phyloP scores from a whole-genome alignment of 2,797 vertebrate species.

The Setipinna tenuifilis region DNA sequence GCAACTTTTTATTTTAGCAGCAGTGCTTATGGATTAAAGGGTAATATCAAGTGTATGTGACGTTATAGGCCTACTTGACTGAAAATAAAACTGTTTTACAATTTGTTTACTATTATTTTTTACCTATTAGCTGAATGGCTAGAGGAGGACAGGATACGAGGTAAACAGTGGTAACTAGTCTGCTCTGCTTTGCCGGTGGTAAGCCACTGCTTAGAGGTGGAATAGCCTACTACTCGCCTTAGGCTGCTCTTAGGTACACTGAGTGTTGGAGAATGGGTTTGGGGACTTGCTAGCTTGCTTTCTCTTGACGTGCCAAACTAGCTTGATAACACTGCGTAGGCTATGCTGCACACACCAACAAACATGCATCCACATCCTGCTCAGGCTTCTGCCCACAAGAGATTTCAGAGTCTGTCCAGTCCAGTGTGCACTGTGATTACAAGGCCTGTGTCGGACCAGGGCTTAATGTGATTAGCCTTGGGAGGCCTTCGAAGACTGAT shows the following conservation, averaged over 20 bases:
- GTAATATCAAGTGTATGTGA: too few species aligned
- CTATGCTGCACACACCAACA: not conserved
- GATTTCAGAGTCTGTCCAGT: not conserved
- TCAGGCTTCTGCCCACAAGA: not conserved
- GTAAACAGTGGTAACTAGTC: constrained; percentile 64
- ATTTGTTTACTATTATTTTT: constrained; percentile 45
- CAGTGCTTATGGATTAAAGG: too few species aligned
- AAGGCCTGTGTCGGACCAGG: not conserved
- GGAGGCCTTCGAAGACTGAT: not conserved
- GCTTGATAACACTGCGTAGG: not conserved
- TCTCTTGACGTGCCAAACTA: not conserved
- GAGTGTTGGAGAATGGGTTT: not conserved
- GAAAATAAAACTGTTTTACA: too few species aligned
- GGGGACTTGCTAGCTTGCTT: not conserved
- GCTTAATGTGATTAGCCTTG: not conserved
- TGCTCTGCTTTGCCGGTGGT: not conserved
- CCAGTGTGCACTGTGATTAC: not conserved
- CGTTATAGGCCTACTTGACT: too few species aligned
- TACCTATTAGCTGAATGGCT: constrained; percentile 88
- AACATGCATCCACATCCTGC: not conserved
- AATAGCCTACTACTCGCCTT: not conserved
- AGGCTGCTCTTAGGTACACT: not conserved
- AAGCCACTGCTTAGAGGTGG: not conserved
- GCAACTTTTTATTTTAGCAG: too few species aligned
- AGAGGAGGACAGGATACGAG: constrained; percentile 95